Evolutionary conservation across 2,113 vertebrate species (phyloP), one percentile per base, ranked within the genome.

Genomic region (Macaca mulatta): DNA sequence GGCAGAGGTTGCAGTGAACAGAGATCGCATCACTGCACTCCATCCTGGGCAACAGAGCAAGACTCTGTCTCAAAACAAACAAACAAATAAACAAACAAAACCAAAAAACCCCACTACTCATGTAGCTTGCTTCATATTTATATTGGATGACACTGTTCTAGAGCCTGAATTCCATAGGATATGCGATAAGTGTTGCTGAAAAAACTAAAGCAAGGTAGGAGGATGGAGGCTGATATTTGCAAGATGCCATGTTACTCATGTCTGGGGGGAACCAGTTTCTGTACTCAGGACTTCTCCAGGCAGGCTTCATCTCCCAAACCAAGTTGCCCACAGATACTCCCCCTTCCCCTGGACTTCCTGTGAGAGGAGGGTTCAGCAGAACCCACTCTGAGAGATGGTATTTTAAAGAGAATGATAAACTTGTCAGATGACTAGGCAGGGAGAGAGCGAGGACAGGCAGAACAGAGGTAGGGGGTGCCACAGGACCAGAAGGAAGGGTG

Each of bases 121-220:
- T 2, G 8, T 55, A 74, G n/a, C 48, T 94, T 30, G 22, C 57
- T 45, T 85, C 12, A 1, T 5, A 8, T 55, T 55, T 40, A 32
- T 43, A 18, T 18, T 22, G 35, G 12, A 80, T 1, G 18, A 70
- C 23, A 64, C 23, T 35, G 12, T 85, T 79, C 12, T 27, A 35
- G 57, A 84, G 12, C 2, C 6, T 64, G 50, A 72, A 38, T 59
- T 38, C 38, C 74, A 57, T 0, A 69, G 50, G 43, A 20, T 32
- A 9, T 75, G 64, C 52, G 55, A 8, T 57, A n/a, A 25, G 45
- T 13, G 1, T 3, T 14, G 78, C 27, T 40, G 70, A 17, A 23
- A 72, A 23, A 72, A 38, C 5, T 22, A 40, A 8, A 69, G n/a
- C 0, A 0, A 32, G 13, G 3, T 0, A 9, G 43, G 45, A 32